These are phyloP conservation scores for Galagoides demidoff DNA, from an alignment of 2,797 vertebrate genomes.

Conservation along the genomic window DNA sequence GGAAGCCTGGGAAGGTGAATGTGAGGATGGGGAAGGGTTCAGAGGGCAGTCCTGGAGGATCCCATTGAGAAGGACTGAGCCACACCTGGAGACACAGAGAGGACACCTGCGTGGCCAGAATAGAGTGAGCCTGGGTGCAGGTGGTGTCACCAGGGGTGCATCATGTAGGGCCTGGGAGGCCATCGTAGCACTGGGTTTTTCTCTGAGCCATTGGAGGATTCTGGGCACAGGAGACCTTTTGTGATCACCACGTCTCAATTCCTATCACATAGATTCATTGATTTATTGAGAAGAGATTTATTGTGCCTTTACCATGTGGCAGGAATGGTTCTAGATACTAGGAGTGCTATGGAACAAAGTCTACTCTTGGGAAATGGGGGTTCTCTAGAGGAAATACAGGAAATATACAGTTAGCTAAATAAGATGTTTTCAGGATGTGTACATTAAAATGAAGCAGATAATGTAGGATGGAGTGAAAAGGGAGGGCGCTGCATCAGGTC, in stretches of 20 bases:
- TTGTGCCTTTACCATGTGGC: fast-evolving
- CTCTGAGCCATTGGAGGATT: background rate
- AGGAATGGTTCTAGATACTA: background rate
- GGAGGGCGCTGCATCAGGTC: fast-evolving
- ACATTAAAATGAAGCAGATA: fast-evolving
- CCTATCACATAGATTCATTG: background rate
- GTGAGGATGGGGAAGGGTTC: no score
- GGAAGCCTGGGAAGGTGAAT: background rate
- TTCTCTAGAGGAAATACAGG: background rate
- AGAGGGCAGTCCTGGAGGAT: background rate
- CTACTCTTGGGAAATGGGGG: background rate
- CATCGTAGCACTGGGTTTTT: background rate
- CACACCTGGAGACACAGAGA: background rate
- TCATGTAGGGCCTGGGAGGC: background rate
- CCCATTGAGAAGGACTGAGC: background rate
- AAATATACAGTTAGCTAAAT: fast-evolving
- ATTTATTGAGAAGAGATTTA: background rate
- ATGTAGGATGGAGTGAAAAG: fast-evolving
- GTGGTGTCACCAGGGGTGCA: fast-evolving
- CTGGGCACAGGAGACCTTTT: background rate
- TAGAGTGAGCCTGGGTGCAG: fast-evolving
- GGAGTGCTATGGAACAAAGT: fast-evolving
- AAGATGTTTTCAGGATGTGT: background rate
- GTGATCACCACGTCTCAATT: background rate
- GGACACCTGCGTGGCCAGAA: background rate